Base-by-base conservation (phyloP, 2,888 invertebrate genomes). In the Watsonalla cultraria region DNA sequence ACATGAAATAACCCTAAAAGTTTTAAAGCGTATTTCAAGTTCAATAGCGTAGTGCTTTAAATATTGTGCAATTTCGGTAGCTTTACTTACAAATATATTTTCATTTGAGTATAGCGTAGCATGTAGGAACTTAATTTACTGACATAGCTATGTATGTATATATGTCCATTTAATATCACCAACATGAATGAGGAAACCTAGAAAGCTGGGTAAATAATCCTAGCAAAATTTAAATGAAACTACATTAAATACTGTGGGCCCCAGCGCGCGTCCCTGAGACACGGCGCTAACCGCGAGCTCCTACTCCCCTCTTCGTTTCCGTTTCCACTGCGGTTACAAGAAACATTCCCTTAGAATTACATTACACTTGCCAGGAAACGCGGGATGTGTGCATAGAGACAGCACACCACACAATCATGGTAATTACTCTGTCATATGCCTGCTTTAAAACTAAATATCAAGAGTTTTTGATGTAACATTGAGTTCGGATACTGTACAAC, bases 281-380 rank as follows among this genome's bases (percentile, higher is more conserved):
- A 76, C 72, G 60, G 72, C 68, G 64, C 60, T 65, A 68, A 76
- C 73, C 73, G 62, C 75, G 69, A 72, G 64, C 68, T 70, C 61
- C 58, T 64, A 57, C 65, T 35, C 46, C 65, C 66, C 72, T 70
- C 68, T 71, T 69, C 66, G 74, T 72, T 78, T 80, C 80, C 78
- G 77, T 72, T 75, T 72, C 69, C 69, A 76, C 65, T 75, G 79
- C 73, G 78, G 79, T 78, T 71, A 74, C 75, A 76, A 78, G 77
- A 79, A 80, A 76, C 78, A 80, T 82, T 80, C 72, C 70, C 71
- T 69, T 61, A 68, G 74, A 74, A 83, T 84, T 82, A 76, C 74
- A 82, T 83, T 82, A 81, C 80, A 73, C 74, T 74, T 68, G 65
- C 62, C 67, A 61, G 60, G 54, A 57, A 53, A 61, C 61, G 64